A percentile compares a stretch with the other conserved stretches of the same genome.
Conservation (phyloP, 1,140 invertebrate species). For the Heterodera carotae region DNA sequence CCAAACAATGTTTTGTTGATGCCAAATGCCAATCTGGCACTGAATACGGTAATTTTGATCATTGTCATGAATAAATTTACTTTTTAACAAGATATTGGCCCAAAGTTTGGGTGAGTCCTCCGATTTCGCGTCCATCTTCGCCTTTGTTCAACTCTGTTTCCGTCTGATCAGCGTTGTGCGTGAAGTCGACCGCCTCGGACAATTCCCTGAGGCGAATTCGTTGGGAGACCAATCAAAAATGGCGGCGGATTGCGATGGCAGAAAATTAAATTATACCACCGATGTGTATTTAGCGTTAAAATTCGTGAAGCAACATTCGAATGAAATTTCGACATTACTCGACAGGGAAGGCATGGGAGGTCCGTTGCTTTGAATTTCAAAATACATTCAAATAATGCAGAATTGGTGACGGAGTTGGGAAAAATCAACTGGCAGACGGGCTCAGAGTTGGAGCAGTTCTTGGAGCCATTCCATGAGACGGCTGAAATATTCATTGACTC, state of each 20-base stretch:
- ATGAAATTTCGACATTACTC: slow-evolving; percentile 15
- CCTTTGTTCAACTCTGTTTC: slow-evolving; percentile 29
- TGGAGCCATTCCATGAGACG: slow-evolving; percentile 53
- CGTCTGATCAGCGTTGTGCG: slow-evolving; percentile 24
- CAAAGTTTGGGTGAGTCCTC: slow-evolving; percentile 35
- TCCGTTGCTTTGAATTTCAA: neutral
- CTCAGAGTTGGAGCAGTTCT: slow-evolving; percentile 43
- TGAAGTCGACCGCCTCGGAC: neutral
- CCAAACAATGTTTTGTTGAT: slow-evolving; percentile 40
- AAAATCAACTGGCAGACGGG: slow-evolving; percentile 37
- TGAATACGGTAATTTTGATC: slow-evolving; percentile 33
- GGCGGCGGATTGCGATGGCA: neutral
- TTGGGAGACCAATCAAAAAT: neutral
- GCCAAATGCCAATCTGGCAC: slow-evolving; percentile 34
- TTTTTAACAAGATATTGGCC: slow-evolving; percentile 36
- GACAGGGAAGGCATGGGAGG: slow-evolving; percentile 22
- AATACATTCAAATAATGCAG: neutral
- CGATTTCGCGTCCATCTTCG: slow-evolving; percentile 21
- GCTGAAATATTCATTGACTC: slow-evolving; percentile 41
- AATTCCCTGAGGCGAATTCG: neutral
- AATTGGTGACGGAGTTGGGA: slow-evolving; percentile 23
- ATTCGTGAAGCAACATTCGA: slow-evolving; percentile 15
- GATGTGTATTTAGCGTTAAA: slow-evolving; percentile 20
- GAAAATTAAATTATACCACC: neutral
- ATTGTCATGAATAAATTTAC: neutral